Percentiles rank a stretch among this genome's conserved stretches.
These are phyloP conservation scores for Colius striatus DNA, from an alignment of 2,113 vertebrate species.

Conservation along the genomic window DNA sequence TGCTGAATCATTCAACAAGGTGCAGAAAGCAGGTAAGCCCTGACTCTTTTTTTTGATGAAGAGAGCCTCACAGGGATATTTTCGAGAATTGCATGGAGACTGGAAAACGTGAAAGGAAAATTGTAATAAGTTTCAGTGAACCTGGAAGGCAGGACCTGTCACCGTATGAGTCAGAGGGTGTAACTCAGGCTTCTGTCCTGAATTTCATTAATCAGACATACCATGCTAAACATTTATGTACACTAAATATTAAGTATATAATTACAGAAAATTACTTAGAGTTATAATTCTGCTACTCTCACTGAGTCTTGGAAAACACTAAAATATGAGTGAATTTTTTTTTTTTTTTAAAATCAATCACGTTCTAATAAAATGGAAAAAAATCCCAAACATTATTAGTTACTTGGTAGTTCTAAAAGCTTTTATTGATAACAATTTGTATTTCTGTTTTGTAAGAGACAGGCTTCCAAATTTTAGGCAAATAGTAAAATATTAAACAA, in stretches of 20 bases:
- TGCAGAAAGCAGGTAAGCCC: constrained; percentile 18
- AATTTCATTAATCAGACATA: constrained; percentile 23
- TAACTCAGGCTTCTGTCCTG: constrained; percentile 28
- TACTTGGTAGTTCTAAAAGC: background rate
- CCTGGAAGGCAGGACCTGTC: constrained; percentile 23
- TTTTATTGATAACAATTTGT: background rate
- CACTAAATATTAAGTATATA: constrained; percentile 7
- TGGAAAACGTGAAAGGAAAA: background rate
- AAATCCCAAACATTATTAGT: background rate
- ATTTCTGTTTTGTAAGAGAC: background rate
- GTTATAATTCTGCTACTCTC: constrained; percentile 1
- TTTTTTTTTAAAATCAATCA: background rate
- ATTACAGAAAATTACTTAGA: constrained; percentile 35
- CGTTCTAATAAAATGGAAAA: background rate
- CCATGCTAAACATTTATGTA: background rate
- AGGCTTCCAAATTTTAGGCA: background rate
- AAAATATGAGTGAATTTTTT: background rate
- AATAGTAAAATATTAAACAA: background rate
- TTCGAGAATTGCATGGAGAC: constrained; percentile 48
- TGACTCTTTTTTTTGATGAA: background rate
- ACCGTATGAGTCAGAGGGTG: constrained; percentile 52
- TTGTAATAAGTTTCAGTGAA: constrained; percentile 27
- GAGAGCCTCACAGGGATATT: constrained; percentile 56
- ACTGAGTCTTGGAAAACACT: background rate
- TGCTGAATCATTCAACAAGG: constrained; percentile 39